Evolutionary conservation across 2,888 invertebrate genomes (phyloP).

Genomic region (Pherbina coryleti): DNA sequence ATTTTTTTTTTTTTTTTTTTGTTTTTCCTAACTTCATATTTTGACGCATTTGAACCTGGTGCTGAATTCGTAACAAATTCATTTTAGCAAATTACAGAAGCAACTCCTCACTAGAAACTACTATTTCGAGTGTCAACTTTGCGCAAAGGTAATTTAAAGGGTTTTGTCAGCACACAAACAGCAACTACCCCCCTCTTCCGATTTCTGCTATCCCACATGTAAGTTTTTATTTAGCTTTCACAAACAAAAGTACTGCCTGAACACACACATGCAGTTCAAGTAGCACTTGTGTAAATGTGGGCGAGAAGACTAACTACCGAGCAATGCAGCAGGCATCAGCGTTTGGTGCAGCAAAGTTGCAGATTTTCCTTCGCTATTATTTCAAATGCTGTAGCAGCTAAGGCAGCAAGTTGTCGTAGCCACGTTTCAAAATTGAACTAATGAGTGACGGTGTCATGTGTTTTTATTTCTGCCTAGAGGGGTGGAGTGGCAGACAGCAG

Average conservation of each 20-base stretch:
- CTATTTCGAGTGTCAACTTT: constrained; percentile 32
- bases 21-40: background rate
- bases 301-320: background rate
- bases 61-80: constrained; percentile 4
- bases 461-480: constrained; percentile 12
- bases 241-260: background rate
- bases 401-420: constrained; percentile 52
- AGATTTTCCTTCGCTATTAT: background rate
- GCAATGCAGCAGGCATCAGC: background rate
- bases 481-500: background rate
- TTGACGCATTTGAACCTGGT: background rate
- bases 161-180: background rate
- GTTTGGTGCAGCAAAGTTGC: constrained; percentile 1
- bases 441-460: constrained; percentile 56
- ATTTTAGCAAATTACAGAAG: constrained; percentile 25
- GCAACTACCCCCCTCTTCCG: background rate
- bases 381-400: constrained; percentile 28
- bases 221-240: background rate
- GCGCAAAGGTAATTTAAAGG: constrained; percentile 23
- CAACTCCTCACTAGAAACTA: constrained; percentile 17
- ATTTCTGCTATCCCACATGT: background rate
- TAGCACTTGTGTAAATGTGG: constrained; percentile 21
- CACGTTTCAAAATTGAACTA: constrained; percentile 62
- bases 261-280: constrained; percentile 30
- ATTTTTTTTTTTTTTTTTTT: no score